Conservation (phyloP, 1,140 invertebrate species). For the Sitophilus oryzae region DNA sequence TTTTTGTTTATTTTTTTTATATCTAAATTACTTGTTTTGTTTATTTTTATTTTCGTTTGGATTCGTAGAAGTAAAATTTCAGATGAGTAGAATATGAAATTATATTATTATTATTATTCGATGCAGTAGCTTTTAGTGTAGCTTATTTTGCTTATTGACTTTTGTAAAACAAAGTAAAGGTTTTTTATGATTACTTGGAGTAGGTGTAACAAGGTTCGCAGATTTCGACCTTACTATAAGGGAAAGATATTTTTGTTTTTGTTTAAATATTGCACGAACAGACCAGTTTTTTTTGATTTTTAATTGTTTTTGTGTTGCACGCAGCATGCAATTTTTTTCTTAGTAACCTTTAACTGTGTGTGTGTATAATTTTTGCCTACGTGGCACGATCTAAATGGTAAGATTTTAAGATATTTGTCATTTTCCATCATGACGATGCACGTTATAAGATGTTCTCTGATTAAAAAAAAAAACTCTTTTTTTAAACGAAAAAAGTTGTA, state of each 20-base stretch:
- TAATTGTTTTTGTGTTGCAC: slow-evolving; percentile 3
- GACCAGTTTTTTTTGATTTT: background rate
- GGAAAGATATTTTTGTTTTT: slow-evolving; percentile 42
- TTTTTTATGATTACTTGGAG: slow-evolving; percentile 32
- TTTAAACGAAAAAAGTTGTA: background rate
- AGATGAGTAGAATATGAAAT: slow-evolving; percentile 8
- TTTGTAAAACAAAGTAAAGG: slow-evolving; percentile 31
- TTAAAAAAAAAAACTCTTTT: background rate
- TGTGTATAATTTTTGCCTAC: slow-evolving; percentile 28
- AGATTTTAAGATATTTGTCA: slow-evolving; percentile 15
- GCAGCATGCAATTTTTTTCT: slow-evolving; percentile 17
- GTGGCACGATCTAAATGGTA: slow-evolving; percentile 28
- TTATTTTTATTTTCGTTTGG: slow-evolving; percentile 5
- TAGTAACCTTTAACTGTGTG: slow-evolving; percentile 27
- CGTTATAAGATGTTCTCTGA: slow-evolving; percentile 13
- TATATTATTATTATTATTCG: slow-evolving; percentile 32
- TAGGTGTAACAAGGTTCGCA: slow-evolving; percentile 30
- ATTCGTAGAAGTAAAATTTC: slow-evolving; percentile 14
- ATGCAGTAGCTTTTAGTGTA: slow-evolving; percentile 37
- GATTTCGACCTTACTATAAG: slow-evolving; percentile 46
- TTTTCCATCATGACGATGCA: too few species aligned
- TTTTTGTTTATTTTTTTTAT: slow-evolving; percentile 5
- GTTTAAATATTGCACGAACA: background rate
- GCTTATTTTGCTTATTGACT: slow-evolving; percentile 38
- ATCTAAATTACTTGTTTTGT: background rate